Evolutionary conservation across 2,113 vertebrate genomes (phyloP), one percentile per base, ranked within the genome.

Genomic region (Ia io): DNA sequence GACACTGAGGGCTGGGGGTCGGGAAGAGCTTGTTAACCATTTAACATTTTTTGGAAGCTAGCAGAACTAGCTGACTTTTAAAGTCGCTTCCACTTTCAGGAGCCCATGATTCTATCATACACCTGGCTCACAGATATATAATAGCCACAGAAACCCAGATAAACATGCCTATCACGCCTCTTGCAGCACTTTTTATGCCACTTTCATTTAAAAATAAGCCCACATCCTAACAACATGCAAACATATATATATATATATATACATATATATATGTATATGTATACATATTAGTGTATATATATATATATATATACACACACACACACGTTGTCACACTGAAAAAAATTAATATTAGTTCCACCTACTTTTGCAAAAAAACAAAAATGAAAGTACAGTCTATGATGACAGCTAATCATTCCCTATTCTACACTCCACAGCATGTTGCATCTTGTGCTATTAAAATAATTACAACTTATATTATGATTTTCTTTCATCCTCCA

Each of bases 291-390:
- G 37, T 42, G 23, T 56, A 56, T 16, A 74, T 1, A 30, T 9
- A 35, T 51, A 65, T 16, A 47, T 32, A 83, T 1, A 30, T 5
- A n/a, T 40, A 73, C 9, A 65, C 3, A 30, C n/a, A n/a, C n/a
- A n/a, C n/a, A n/a, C n/a, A n/a, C n/a, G n/a, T n/a, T 13, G 22
- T 61, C 9, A 85, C 32, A 63, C 35, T 25, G 1, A 73, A n/a
- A 84, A 84, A 93, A 74, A 85, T 9, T 93, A 85, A 84, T 69
- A 94, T 37, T 25, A 28, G 12, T 44, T 78, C 63, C 14, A 82
- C 32, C 80, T 84, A 70, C 61, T 92, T 96, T 92, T 80, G 13
- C 16, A 83, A 40, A 86, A 89, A 83, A 35, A 85, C 85, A 94
- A 69, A 80, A 82, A 37, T n/a, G 2, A 65, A 88, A 63, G 14